Evolutionary conservation across 1,140 invertebrate species (phyloP).

Genomic region (Anastatus disparis): DNA sequence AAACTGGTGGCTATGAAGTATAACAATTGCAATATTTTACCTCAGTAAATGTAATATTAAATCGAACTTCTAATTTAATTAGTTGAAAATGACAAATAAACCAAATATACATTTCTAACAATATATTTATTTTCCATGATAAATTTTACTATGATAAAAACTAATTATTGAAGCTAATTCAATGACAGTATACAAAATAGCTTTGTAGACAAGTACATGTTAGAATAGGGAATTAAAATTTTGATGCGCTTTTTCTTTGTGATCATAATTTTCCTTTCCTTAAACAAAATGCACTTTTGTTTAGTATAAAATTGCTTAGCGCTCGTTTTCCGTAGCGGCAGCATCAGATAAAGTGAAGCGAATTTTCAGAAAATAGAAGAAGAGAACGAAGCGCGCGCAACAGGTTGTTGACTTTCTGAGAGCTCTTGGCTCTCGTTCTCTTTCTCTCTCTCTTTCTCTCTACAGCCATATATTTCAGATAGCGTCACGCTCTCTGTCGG

Average conservation of each 20-base stretch:
- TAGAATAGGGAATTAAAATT: neutral
- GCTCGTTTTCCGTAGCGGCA: neutral
- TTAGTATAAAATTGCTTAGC: neutral
- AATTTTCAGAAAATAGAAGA: constrained; percentile 18
- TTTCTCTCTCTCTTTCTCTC: neutral
- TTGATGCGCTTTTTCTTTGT: neutral
- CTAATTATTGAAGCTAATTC: neutral
- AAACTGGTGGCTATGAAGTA: no score
- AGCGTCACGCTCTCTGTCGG: no score
- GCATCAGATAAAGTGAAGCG: neutral
- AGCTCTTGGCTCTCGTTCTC: neutral
- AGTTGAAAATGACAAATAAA: no score
- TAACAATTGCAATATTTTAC: no score
- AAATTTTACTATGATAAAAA: no score
- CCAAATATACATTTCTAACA: no score
- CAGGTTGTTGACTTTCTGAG: constrained; percentile 11
- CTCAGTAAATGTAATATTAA: no score
- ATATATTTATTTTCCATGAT: no score
- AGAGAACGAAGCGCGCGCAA: neutral
- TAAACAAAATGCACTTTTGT: neutral
- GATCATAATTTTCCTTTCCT: no score
- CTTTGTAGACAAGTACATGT: neutral
- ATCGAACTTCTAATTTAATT: no score
- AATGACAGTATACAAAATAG: neutral
- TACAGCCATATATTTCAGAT: no score